Conservation (phyloP, 2,888 invertebrate species). For the Cerastis leucographa region DNA sequence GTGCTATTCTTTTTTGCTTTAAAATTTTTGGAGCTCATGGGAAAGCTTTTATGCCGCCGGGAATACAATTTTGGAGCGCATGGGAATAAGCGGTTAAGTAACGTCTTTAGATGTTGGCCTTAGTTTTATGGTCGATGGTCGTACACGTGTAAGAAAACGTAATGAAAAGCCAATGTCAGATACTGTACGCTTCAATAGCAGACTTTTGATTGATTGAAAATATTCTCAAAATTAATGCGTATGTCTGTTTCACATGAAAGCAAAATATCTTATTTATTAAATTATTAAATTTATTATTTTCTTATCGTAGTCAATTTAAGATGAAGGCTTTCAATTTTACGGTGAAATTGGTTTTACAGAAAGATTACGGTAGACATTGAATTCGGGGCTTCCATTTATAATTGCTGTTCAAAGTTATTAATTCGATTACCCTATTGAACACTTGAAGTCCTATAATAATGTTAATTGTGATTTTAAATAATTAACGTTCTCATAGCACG, state of each 20-base stretch:
- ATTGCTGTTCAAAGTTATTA: slow-evolving; percentile 48
- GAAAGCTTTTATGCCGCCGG: too few relatives aligned
- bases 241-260: slow-evolving; percentile 13
- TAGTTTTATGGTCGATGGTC: neutral
- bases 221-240: slow-evolving; percentile 13
- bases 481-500: too few relatives aligned
- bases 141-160: neutral
- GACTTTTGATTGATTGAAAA: slow-evolving; percentile 9
- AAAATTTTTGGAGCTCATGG: too few relatives aligned
- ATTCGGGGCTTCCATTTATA: slow-evolving; percentile 51
- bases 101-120: neutral
- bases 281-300: too few relatives aligned
- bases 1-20: too few relatives aligned
- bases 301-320: slow-evolving; percentile 21
- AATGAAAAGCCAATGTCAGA: slow-evolving; percentile 16
- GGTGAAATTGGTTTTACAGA: slow-evolving; percentile 58
- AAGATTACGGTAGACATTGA: slow-evolving; percentile 61
- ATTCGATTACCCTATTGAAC: slow-evolving; percentile 44
- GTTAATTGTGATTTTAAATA: neutral
- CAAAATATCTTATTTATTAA: slow-evolving; percentile 14
- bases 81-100: too few relatives aligned
- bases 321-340: slow-evolving; percentile 53
- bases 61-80: too few relatives aligned
- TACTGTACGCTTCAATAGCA: neutral
- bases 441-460: slow-evolving; percentile 22